Percentiles rank a stretch among this genome's conserved stretches.
phyloP scores from a whole-genome alignment of 2,888 invertebrate genomes.

The Gnatocerus cornutus region DNA sequence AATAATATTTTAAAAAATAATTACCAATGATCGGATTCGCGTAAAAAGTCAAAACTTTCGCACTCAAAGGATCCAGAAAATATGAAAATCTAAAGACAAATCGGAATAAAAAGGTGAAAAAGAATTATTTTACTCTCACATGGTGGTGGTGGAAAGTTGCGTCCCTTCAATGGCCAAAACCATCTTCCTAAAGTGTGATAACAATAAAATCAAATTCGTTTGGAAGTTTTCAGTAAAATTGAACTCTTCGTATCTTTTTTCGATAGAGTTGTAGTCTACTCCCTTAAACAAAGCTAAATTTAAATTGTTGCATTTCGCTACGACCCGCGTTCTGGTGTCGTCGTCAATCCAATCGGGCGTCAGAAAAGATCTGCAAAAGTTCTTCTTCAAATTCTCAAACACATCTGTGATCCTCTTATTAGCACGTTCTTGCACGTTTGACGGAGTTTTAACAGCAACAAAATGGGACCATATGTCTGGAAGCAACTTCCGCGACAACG shows the following conservation, averaged over 20 bases:
- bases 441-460: neutral
- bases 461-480: conserved; percentile 49
- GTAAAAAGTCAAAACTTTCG: conserved; percentile 37
- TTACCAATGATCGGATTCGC: conserved; percentile 36
- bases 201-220: conserved; percentile 28
- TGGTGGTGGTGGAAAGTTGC: conserved; percentile 19
- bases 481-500: conserved; percentile 53
- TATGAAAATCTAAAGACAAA: conserved; percentile 43
- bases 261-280: neutral
- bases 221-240: conserved; percentile 27
- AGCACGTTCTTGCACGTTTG: neutral
- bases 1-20: no score
- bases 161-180: conserved; percentile 20
- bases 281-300: conserved; percentile 43
- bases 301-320: conserved; percentile 50
- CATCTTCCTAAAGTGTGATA: conserved; percentile 18
- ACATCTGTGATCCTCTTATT: conserved; percentile 26
- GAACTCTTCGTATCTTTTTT: conserved; percentile 3
- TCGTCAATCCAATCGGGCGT: conserved; percentile 53
- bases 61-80: conserved; percentile 34
- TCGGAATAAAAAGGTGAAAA: neutral
- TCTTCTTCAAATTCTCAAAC: conserved; percentile 50
- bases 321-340: conserved; percentile 37
- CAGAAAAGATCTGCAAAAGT: conserved; percentile 41
- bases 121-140: conserved; percentile 20